Base-by-base conservation (phyloP, 2,113 vertebrate species). In the Hemichromis elongatus region DNA sequence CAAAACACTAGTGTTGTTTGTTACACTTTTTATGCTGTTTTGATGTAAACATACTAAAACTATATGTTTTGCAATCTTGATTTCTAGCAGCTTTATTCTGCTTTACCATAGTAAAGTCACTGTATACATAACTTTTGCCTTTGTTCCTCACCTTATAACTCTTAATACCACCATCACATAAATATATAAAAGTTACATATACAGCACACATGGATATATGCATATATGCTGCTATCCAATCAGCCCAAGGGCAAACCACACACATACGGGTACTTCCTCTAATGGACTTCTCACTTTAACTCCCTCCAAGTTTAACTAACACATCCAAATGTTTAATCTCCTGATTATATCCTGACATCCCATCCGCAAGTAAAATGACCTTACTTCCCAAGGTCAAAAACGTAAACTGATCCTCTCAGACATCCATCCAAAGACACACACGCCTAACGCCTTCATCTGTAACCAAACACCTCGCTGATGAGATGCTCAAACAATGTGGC, bases 401-500 rank as follows among this genome's bases (percentile, higher is more conserved):
- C 73, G 24, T 30, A 35, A 9, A 52, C 21, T 13, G 10, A 40
- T 45, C 21, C 5, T 26, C 42, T 42, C 11, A 81, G 42, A 75
- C n/a, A 47, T 19, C 11, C 8, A 70, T 53, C 59, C 2, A 52
- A 42, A 26, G 28, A 79, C 45, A 85, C 47, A 50, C 45, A 50
- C 11, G 56, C 52, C 59, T 78, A 66, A 54, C 19, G 37, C 28
- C 28, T 77, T 66, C n/a, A 56, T 75, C 35, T 83, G 68, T 77
- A 81, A 83, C 26, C 56, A 37, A 86, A 88, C 80, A 89, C 82
- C 21, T 47, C 16, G 54, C 24, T 40, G 66, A 86, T 77, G 52
- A 85, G 77, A 85, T 21, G 52, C 26, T 93, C 75, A 87, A 91
- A 93, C 81, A 93, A 80, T 40, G 56, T 47, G 8, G 82, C 56